phyloP scores from a whole-genome alignment of 2,113 vertebrate genomes.

The Candoia aspera region DNA sequence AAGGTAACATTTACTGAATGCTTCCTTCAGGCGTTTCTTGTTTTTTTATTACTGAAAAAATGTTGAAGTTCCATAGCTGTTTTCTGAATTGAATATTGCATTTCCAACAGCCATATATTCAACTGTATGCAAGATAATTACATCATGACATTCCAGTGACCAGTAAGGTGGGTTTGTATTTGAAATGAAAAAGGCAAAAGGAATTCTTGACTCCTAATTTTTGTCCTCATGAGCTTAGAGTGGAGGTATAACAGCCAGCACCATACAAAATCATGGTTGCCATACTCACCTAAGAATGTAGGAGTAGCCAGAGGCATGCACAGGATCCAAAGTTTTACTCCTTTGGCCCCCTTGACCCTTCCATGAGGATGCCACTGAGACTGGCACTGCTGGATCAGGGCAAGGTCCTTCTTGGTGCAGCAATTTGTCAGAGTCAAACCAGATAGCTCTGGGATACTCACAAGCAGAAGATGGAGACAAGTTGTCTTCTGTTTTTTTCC shows the following conservation, averaged over 20 bases:
- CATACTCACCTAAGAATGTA: neutral
- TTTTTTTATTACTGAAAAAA: constrained; percentile 31
- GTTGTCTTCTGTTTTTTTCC: neutral
- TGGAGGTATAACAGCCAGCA: neutral
- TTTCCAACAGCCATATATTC: neutral
- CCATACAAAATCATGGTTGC: neutral
- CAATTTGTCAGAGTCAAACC: neutral
- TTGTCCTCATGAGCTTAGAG: neutral
- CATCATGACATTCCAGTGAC: neutral
- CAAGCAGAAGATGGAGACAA: neutral
- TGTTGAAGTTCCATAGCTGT: neutral
- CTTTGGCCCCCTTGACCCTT: neutral
- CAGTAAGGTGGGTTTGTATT: too few relatives aligned
- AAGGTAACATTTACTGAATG: constrained; percentile 60
- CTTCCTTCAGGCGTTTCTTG: constrained; percentile 43
- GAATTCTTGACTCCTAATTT: neutral
- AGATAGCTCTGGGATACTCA: neutral
- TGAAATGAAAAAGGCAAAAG: neutral
- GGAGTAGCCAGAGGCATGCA: neutral
- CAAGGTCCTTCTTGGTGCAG: neutral
- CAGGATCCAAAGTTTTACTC: neutral
- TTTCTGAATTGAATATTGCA: neutral
- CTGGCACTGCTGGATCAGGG: neutral
- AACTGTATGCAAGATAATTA: neutral
- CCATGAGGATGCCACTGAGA: neutral